phyloP scores from a whole-genome alignment of 2,113 vertebrate genomes.

The Typhlomys cinereus region DNA sequence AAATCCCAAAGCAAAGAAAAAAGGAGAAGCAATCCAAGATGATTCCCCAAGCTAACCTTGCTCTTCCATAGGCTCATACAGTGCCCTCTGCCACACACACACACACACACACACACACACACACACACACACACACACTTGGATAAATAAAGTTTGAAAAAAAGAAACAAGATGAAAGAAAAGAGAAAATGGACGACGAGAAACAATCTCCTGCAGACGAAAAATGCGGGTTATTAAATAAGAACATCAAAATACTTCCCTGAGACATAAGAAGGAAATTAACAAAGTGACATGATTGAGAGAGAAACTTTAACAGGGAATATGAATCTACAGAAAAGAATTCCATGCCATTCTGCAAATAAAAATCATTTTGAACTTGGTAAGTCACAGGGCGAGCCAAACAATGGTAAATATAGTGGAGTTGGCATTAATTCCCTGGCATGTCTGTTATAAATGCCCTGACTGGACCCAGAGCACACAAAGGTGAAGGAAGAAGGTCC shows the following conservation, averaged over 20 bases:
- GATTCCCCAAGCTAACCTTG: too few relatives aligned
- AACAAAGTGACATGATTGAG: background rate
- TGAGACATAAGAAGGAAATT: constrained; percentile 14
- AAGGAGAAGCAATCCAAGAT: too few relatives aligned
- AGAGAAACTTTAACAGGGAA: background rate
- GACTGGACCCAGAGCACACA: background rate
- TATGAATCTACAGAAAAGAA: background rate
- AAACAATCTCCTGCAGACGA: too few relatives aligned
- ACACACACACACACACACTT: too few relatives aligned
- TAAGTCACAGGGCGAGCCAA: background rate
- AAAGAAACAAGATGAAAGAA: background rate
- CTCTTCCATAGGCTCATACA: too few relatives aligned
- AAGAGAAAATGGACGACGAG: background rate
- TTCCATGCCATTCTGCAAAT: background rate
- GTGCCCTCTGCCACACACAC: too few relatives aligned
- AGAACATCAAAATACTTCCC: background rate
- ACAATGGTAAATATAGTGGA: background rate
- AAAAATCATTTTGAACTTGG: constrained; percentile 5
- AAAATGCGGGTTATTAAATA: background rate
- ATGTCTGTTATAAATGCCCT: background rate
- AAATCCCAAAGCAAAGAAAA: too few relatives aligned
- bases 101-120: too few relatives aligned
- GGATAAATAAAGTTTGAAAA: background rate
- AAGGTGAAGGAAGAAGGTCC: background rate
- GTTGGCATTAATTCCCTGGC: background rate